Base-by-base conservation (phyloP, 2,888 invertebrate genomes). In the Zygaena filipendulae region DNA sequence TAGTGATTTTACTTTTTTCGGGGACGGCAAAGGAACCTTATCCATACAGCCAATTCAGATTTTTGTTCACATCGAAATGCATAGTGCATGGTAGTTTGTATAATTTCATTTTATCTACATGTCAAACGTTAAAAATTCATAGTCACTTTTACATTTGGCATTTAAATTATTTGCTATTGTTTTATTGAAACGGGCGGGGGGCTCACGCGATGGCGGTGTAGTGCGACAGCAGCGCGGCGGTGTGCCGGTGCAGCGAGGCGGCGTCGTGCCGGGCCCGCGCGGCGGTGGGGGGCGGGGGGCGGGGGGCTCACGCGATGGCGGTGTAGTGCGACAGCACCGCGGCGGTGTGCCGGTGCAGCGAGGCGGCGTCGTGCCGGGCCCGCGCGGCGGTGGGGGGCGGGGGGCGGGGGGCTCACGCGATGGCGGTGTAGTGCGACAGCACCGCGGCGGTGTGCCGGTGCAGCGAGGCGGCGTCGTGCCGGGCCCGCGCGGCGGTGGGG, bases 341-440 rank as follows among this genome's bases (percentile, higher is more conserved):
- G 3, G 63, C 62, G 3, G 69, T 61, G 45, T 69, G 62, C 19
- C 59, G 63, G 18, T 56, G 59, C 2, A 68, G 35, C 0, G 69
- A 57, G 33, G 84, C 82, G 23, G 86, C 85, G 52, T 87, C 87
- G 39, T 89, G 85, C 35, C 86, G 85, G 37, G 84, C 85, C 27
- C 91, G 81, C 1, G 90, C 91, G 52, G 90, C 88, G 27, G 82
- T 81, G 2, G 90, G 85, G 13, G 94, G n/a, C n/a, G n/a, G n/a
- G n/a, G n/a, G n/a, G n/a, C 91, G 1, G 54, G 48, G 43, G 86
- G 85, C 23, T 85, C 84, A 62, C 7, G 60, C 52, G 25, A 55
- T 47, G 11, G 53, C 45, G 4, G 69, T 59, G 36, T 68, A 70
- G 35, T 71, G 71, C 9, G 58, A 46, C 0, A 71, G 43, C 1